phyloP scores from a whole-genome alignment of 1,140 invertebrate genomes.

The Drosophila bipectinata region DNA sequence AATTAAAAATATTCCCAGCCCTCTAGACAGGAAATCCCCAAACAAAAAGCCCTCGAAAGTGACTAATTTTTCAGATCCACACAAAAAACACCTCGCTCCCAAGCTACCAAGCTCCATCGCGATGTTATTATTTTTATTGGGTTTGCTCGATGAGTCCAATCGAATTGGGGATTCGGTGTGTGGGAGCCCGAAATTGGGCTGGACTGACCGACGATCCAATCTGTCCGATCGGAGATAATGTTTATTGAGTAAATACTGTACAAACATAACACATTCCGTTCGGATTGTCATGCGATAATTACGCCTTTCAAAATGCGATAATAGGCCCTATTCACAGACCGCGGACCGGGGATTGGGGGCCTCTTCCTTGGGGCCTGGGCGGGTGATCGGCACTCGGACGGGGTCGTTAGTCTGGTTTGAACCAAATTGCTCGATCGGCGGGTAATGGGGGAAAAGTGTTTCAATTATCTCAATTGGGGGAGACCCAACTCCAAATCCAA shows the following conservation, averaged over 20 bases:
- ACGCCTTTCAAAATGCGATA: slow-evolving; percentile 76
- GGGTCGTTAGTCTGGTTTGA: neutral
- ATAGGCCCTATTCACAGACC: slow-evolving; percentile 73
- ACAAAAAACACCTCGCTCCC: slow-evolving; percentile 13
- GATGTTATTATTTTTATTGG: neutral
- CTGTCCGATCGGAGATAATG: slow-evolving; percentile 44
- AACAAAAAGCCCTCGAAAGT: slow-evolving; percentile 16
- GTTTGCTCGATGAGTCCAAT: slow-evolving; percentile 29
- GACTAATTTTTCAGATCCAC: slow-evolving; percentile 40
- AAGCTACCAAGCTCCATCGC: neutral
- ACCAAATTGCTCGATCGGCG: slow-evolving; percentile 56
- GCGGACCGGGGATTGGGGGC: neutral
- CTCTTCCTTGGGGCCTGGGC: slow-evolving; percentile 7
- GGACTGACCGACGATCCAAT: slow-evolving; percentile 16
- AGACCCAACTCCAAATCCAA: neutral
- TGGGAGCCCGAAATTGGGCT: slow-evolving; percentile 41
- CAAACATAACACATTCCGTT: slow-evolving; percentile 58
- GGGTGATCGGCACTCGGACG: neutral
- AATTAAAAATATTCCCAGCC: neutral
- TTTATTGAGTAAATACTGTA: slow-evolving; percentile 55
- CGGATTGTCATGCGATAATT: slow-evolving; percentile 78
- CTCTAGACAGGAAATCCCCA: slow-evolving; percentile 22
- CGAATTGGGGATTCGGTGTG: slow-evolving; percentile 13
- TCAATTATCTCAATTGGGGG: slow-evolving; percentile 26
- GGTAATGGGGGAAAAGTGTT: slow-evolving; percentile 23